These are phyloP conservation scores for Sebastes trivittatus DNA, from an alignment of 2,797 vertebrate genomes.

Conservation along the genomic window DNA sequence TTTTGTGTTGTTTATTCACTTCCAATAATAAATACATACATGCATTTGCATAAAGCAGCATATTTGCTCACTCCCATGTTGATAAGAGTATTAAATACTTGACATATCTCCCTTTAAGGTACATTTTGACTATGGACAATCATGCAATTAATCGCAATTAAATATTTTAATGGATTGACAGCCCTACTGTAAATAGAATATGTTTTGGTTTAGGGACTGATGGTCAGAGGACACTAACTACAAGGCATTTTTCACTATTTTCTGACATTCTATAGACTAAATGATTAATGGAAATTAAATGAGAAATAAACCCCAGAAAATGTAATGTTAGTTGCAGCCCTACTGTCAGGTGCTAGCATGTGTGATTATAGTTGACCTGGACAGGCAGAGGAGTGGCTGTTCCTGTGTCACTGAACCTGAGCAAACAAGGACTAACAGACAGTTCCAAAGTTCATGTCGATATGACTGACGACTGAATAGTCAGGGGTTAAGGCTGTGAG, in stretches of 20 bases:
- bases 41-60: too few relatives aligned
- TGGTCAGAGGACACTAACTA: too few relatives aligned
- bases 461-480: not conserved
- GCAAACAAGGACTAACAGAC: conserved; percentile 48
- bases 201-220: not conserved
- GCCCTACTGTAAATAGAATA: not conserved
- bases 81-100: too few relatives aligned
- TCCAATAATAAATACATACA: too few relatives aligned
- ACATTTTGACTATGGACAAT: too few relatives aligned
- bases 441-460: conserved; percentile 57
- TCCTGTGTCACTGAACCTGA: conserved; percentile 47
- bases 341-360: not conserved
- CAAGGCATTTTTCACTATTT: too few relatives aligned
- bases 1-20: too few relatives aligned
- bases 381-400: conserved; percentile 30
- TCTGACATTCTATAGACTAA: not conserved
- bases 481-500: not conserved
- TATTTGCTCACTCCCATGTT: too few relatives aligned
- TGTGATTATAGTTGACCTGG: not conserved
- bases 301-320: not conserved
- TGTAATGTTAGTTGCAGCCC: not conserved
- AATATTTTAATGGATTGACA: too few relatives aligned
- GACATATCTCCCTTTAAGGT: too few relatives aligned
- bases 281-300: not conserved
- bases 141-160: too few relatives aligned